phyloP scores from a whole-genome alignment of 2,797 vertebrate genomes.

The Sternarchorhynchus goeldii region DNA sequence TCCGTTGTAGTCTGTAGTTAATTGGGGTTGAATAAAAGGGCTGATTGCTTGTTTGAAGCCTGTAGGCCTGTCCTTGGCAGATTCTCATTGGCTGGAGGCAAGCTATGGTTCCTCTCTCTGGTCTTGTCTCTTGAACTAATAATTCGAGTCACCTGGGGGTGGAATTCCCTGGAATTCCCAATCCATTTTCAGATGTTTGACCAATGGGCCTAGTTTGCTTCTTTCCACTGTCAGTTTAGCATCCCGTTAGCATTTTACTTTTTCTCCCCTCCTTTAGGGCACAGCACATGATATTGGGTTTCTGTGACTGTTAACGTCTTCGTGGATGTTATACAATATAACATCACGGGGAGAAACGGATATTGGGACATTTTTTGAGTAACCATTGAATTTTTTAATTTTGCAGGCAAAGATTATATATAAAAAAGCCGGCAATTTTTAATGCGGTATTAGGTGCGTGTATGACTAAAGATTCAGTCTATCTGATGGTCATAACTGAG shows the following conservation, averaged over 20 bases:
- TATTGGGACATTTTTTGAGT: too few relatives aligned
- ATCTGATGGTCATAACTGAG: background rate
- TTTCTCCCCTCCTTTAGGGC: too few relatives aligned
- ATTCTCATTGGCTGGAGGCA: background rate
- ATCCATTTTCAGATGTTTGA: background rate
- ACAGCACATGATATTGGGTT: too few relatives aligned
- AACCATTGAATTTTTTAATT: too few relatives aligned
- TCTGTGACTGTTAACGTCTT: too few relatives aligned
- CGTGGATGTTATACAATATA: too few relatives aligned
- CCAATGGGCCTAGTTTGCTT: background rate
- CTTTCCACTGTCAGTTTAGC: too few relatives aligned
- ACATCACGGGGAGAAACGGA: too few relatives aligned
- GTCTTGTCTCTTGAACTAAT: slow-evolving; percentile 9
- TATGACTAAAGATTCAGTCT: background rate
- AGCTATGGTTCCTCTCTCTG: background rate
- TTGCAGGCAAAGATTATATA: too few relatives aligned
- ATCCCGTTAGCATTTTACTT: too few relatives aligned
- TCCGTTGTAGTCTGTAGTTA: background rate
- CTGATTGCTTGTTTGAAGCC: background rate
- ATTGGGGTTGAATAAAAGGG: background rate
- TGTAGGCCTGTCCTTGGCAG: background rate
- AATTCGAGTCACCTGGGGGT: background rate
- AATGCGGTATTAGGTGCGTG: background rate
- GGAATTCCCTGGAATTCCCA: background rate
- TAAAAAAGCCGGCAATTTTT: too few relatives aligned